Conservation (phyloP, 2,113 vertebrate species). For the Henicopernis longicauda region DNA sequence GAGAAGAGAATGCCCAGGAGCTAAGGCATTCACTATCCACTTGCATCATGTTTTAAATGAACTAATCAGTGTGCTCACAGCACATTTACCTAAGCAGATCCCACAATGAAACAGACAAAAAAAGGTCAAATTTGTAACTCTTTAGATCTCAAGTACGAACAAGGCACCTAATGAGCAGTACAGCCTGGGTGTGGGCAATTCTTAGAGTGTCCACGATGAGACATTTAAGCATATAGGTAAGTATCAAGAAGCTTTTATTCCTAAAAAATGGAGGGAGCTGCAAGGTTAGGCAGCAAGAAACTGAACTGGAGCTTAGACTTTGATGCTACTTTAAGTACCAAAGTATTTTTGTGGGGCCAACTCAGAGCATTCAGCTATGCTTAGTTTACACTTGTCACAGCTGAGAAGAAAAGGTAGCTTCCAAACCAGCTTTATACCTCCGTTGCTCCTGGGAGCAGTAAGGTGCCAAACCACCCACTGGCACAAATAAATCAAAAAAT, state of each 20-base stretch:
- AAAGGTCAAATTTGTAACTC: background rate
- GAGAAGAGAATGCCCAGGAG: background rate
- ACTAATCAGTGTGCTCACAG: background rate
- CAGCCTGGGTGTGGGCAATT: background rate
- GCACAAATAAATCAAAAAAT: constrained; percentile 36
- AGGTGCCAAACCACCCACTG: constrained; percentile 35
- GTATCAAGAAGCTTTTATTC: background rate
- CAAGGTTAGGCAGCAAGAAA: background rate
- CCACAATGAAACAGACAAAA: background rate
- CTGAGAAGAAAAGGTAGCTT: constrained; percentile 38
- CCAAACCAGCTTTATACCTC: constrained; percentile 20
- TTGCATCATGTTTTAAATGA: background rate
- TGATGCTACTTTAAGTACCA: background rate
- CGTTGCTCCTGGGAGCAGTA: background rate
- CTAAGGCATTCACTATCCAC: background rate
- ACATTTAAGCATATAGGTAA: background rate
- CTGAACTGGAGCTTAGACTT: background rate
- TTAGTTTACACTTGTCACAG: constrained; percentile 44
- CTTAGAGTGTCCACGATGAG: background rate
- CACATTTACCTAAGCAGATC: background rate
- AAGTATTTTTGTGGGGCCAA: background rate
- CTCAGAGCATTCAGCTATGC: constrained; percentile 1
- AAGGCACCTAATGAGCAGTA: background rate
- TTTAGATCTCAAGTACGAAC: background rate
- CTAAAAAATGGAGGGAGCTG: background rate